Base-by-base conservation (phyloP, 2,113 vertebrate genomes). In the Carollia perspicillata region DNA sequence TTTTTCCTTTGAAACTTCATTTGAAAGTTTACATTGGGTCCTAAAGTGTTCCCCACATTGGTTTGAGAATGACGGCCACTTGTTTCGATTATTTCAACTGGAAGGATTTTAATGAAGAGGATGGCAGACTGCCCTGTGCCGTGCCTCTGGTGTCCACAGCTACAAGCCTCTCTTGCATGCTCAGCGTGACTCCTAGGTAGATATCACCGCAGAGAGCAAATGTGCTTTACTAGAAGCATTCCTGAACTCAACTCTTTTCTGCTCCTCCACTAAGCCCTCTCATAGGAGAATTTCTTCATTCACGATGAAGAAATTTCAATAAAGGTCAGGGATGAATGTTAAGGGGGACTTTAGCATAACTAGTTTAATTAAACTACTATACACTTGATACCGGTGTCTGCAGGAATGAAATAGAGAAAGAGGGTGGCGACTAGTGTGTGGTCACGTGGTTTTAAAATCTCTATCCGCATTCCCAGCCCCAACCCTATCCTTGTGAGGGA, bases 131-230 rank as follows among this genome's bases (percentile, higher is more conserved):
- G 98, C 98, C 98, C 97, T 94, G 97, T 96, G 97, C 97, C 98
- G 93, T 93, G 98, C 98, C 98, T 99, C 98, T 98, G 96, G 98
- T 99, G 98, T 97, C 98, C 98, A 97, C 93, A 98, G 97, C 83
- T 96, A 97, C 97, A 98, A 98, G 98, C 98, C 99, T 99, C 98
- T 99, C 99, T 98, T 99, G 99, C 98, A 98, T 98, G 98, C 99
- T 98, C 99, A 99, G 99, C 99, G 55, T 98, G 99, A 98, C 97
- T 98, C 97, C 97, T 97, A 98, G 98, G 98, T 99, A 98, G 98
- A 98, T 99, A 98, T 98, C 98, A 98, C 97, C 98, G 98, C 98
- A 18, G 23, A 49, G 97, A 98, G 98, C 89, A 90, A 40, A 98
- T 98, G 98, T 98, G 98, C 99, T 99, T 98, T 98, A 98, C 99